Conservation (phyloP, 2,113 vertebrate genomes). For the Microcebus murinus region DNA sequence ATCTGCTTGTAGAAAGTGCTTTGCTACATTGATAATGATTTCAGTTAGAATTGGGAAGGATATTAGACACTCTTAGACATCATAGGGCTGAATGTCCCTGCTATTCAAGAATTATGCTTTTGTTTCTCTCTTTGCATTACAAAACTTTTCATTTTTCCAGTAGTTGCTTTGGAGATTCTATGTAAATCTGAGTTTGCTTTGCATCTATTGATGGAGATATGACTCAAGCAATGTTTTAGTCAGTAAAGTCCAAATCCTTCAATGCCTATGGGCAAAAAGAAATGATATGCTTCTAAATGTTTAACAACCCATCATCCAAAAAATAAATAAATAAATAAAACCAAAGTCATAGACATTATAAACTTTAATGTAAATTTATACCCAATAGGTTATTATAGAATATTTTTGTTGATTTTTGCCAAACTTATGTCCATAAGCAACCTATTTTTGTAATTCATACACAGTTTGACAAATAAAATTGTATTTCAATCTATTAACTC, state of each 20-base stretch:
- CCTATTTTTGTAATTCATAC: neutral
- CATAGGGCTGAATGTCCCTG: neutral
- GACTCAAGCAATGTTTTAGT: neutral
- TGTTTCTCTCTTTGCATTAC: neutral
- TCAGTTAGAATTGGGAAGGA: neutral
- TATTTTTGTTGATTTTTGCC: neutral
- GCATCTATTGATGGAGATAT: neutral
- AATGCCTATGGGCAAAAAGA: neutral
- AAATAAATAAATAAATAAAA: neutral
- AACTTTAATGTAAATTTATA: neutral
- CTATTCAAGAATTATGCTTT: neutral
- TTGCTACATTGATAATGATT: neutral
- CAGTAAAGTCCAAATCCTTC: neutral
- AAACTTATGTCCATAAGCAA: neutral
- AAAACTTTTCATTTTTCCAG: neutral
- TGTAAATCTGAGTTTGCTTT: neutral
- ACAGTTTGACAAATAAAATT: neutral
- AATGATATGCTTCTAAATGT: neutral
- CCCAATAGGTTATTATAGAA: neutral
- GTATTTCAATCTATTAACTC: neutral
- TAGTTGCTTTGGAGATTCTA: neutral
- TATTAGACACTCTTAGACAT: neutral
- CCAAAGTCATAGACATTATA: neutral
- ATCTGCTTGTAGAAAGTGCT: neutral
- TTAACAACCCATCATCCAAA: neutral